Percentiles rank a stretch among this genome's conserved stretches.
These are phyloP conservation scores for Entomyzon cyanotis DNA, from an alignment of 2,113 vertebrate species.

Conservation along the genomic window DNA sequence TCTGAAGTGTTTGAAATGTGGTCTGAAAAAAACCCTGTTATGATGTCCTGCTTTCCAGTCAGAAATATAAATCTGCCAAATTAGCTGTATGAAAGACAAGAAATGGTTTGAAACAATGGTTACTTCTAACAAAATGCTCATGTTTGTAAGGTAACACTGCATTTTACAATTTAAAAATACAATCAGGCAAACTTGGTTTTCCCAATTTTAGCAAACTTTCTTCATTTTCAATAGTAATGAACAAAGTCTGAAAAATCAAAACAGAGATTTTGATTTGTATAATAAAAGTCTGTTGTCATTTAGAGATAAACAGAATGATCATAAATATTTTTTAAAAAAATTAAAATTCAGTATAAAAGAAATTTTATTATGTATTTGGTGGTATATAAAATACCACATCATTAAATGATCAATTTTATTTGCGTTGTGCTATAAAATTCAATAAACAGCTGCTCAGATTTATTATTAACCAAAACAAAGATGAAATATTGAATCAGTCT, in stretches of 20 bases:
- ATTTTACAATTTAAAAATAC: not conserved
- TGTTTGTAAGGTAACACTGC: not conserved
- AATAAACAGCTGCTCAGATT: not conserved
- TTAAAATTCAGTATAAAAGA: not conserved
- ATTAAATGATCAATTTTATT: conserved; percentile 7
- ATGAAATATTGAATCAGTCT: not conserved
- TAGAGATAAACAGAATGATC: not conserved
- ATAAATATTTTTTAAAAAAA: not conserved
- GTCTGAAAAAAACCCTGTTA: not conserved
- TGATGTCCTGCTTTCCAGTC: not conserved
- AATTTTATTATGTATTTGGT: not conserved
- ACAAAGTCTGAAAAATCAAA: not conserved
- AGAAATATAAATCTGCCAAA: not conserved
- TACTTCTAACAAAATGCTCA: not conserved
- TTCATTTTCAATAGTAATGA: not conserved
- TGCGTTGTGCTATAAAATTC: not conserved
- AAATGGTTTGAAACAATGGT: not conserved
- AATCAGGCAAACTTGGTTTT: not conserved
- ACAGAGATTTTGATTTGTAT: not conserved
- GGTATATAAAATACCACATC: not conserved
- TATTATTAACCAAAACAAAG: conserved; percentile 21
- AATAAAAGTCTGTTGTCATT: not conserved
- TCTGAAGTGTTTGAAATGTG: not conserved
- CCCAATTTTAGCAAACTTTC: not conserved
- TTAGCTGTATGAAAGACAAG: not conserved